These are phyloP conservation scores for Harmothoe impar DNA, from an alignment of 2,888 invertebrate genomes.

Conservation along the genomic window DNA sequence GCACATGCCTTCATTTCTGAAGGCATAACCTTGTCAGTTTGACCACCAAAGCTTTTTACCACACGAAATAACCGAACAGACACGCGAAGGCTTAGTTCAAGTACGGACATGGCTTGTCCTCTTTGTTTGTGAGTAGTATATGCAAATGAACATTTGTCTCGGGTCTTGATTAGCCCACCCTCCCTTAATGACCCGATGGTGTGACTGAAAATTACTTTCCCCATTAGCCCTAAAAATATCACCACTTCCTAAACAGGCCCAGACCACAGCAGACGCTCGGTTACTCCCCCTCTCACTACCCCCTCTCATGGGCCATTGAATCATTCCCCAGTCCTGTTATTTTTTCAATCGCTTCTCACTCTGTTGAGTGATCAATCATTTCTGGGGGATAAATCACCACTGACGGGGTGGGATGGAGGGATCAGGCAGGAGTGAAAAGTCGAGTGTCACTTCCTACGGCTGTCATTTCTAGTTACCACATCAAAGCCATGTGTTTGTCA, in stretches of 20 bases:
- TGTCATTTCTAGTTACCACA: conserved; percentile 35
- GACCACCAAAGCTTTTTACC: too few species aligned
- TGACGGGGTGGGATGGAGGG: background rate
- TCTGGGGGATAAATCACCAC: background rate
- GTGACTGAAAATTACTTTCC: background rate
- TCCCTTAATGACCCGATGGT: background rate
- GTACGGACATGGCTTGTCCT: too few species aligned
- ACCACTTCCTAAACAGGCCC: background rate
- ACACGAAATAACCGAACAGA: too few species aligned
- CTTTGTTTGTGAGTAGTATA: conserved; percentile 14
- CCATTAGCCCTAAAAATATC: background rate
- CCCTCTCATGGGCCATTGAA: background rate
- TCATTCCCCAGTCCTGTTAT: background rate
- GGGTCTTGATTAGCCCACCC: background rate
- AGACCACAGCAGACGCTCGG: conserved; percentile 1
- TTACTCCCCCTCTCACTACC: background rate
- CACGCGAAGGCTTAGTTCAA: too few species aligned
- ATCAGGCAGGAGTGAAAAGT: background rate
- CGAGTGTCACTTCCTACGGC: background rate
- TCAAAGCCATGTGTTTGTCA: background rate
- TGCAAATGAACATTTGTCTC: background rate
- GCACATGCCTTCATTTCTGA: too few species aligned
- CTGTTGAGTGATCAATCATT: background rate
- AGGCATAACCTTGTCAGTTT: too few species aligned
- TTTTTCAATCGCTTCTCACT: background rate